Percentiles rank a stretch among this genome's conserved stretches.
Conservation (phyloP, 2,888 invertebrate genomes). For the Abscondita cerata region DNA sequence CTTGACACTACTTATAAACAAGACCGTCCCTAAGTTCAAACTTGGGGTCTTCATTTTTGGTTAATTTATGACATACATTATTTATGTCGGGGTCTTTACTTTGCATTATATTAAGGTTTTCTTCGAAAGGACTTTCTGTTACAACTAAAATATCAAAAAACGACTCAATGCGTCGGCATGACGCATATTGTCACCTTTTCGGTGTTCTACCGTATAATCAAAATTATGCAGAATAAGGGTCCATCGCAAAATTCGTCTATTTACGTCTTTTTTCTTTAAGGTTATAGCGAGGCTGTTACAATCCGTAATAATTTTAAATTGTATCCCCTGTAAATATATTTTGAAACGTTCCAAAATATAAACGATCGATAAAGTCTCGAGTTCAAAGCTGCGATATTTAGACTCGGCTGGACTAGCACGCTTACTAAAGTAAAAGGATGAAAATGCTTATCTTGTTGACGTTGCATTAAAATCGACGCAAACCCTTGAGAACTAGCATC, state of each 20-base stretch:
- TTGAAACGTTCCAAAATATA: slow-evolving; percentile 37
- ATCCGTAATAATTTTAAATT: slow-evolving; percentile 45
- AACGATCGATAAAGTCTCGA: slow-evolving; percentile 44
- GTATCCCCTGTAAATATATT: slow-evolving; percentile 44
- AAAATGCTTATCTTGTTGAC: slow-evolving; percentile 37
- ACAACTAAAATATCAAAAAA: slow-evolving; percentile 5
- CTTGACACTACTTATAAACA: slow-evolving; percentile 4
- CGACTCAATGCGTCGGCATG: slow-evolving; percentile 18
- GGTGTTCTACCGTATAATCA: slow-evolving; percentile 11
- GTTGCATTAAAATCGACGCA: too few species aligned
- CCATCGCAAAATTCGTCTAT: slow-evolving; percentile 38
- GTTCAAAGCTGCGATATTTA: slow-evolving; percentile 48
- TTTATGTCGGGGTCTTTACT: background rate
- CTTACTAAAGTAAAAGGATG: slow-evolving; percentile 48
- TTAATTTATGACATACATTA: background rate
- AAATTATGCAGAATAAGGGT: slow-evolving; percentile 14
- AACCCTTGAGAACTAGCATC: too few species aligned
- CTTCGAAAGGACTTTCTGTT: slow-evolving; percentile 5
- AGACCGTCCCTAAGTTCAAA: slow-evolving; percentile 11
- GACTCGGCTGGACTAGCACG: slow-evolving; percentile 42
- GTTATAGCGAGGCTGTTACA: slow-evolving; percentile 42
- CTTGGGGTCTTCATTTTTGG: background rate
- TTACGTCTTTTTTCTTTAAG: slow-evolving; percentile 41
- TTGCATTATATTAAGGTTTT: slow-evolving; percentile 6
- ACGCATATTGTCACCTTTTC: background rate